Conservation (phyloP, 2,113 vertebrate species). For the Toxotes jaculatrix region DNA sequence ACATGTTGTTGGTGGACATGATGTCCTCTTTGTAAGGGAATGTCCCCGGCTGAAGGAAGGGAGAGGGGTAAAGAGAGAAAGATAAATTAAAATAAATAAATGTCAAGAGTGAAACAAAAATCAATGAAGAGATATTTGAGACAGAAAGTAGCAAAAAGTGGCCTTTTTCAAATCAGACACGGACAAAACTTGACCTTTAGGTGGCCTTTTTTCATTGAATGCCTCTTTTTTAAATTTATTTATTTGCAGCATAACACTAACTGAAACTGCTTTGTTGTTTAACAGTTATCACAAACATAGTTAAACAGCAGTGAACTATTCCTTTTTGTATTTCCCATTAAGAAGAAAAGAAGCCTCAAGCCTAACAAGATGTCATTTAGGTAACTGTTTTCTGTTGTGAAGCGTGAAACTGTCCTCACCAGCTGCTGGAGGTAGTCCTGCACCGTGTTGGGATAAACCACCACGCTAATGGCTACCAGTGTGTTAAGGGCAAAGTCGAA, state of each 20-base stretch:
- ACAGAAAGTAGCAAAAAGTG: neutral
- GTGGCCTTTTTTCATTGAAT: neutral
- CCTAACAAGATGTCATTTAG: neutral
- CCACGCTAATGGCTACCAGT: conserved; percentile 93
- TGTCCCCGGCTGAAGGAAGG: conserved; percentile 87
- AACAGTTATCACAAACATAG: no score
- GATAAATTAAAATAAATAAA: neutral
- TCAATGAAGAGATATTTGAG: neutral
- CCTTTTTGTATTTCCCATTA: neutral
- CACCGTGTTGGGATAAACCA: conserved; percentile 94
- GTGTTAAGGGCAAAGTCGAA: conserved; percentile 98
- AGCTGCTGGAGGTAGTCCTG: conserved; percentile 95
- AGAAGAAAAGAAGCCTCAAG: neutral
- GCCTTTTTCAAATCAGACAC: conserved; percentile 2
- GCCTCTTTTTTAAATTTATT: no score
- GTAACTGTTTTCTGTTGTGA: neutral
- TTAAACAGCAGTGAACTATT: no score
- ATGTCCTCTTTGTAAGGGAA: conserved; percentile 97
- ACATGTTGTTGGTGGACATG: conserved; percentile 95
- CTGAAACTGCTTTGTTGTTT: no score
- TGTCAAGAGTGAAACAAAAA: conserved; percentile 5
- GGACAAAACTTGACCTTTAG: neutral
- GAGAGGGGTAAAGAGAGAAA: conserved; percentile 28
- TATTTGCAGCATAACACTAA: no score
- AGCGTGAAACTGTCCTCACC: conserved; percentile 81